Evolutionary conservation across 2,113 vertebrate species (phyloP), one percentile per base, ranked within the genome.

Genomic region (Cacatua alba): DNA sequence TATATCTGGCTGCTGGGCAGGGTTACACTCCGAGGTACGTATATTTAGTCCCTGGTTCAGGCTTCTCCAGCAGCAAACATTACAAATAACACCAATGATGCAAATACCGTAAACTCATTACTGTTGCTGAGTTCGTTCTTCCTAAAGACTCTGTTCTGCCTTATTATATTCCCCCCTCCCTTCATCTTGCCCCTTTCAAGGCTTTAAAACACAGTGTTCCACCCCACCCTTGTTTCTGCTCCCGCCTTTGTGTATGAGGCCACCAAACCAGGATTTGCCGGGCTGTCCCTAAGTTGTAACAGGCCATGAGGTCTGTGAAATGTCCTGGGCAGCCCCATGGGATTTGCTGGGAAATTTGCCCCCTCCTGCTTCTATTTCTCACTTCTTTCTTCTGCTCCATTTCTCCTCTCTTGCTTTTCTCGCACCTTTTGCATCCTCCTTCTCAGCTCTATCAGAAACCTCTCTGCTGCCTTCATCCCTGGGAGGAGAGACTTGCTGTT

Each of bases 211-310:
- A 2, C 18, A 44, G 4, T 0, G 0, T 65, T 74, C 23, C 35
- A 1, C 26, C 62, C 46, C 8, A 0, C 5, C 53, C 55, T 28
- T 13, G 7, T 11, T 55, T 60, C 16, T 81, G 20, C 69, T 64
- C 16, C 44, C 25, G 5, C 74, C 18, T n/a, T 15, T 26, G 10
- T 44, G 28, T 28, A 0, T 4, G 6, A 0, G 0, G 24, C 46
- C 7, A 0, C 65, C 55, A 67, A 71, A 57, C 7, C 48, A 16
- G 53, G 70, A 19, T 39, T 53, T 92, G 26, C 48, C 29, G 3
- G 2, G 2, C 26, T 37, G 19, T 71, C 43, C 51, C 6, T 0
- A 8, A 6, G 53, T 25, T 46, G 29, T 29, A 21, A 17, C 2
- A 0, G 44, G 25, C 35, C 8, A 18, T 19, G 49, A 78, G 53